Evolutionary conservation across 2,888 invertebrate species (phyloP).

Genomic region (Odontocerum albicorne): DNA sequence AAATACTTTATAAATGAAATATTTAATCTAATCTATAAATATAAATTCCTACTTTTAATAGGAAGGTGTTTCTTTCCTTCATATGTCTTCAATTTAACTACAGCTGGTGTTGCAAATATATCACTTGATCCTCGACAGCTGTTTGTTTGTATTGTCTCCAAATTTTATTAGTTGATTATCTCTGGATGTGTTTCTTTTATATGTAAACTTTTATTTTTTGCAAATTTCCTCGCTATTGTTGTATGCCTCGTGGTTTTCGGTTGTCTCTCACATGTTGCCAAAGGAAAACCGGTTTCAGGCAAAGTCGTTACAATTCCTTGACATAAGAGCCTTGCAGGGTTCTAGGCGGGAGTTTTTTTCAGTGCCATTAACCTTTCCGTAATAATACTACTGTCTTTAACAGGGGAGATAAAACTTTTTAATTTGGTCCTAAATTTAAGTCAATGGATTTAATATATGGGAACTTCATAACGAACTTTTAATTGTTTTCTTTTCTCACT

Average conservation of each 20-base stretch:
- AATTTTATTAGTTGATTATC: too few relatives aligned
- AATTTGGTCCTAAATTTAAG: background rate
- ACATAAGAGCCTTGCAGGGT: slow-evolving; percentile 16
- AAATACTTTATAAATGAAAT: too few relatives aligned
- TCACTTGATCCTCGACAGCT: too few relatives aligned
- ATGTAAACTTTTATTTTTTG: slow-evolving; percentile 16
- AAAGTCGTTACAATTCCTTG: slow-evolving; percentile 32
- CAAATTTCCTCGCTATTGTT: slow-evolving; percentile 19
- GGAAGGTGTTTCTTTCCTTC: too few relatives aligned
- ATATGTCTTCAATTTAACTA: too few relatives aligned
- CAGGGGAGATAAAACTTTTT: background rate
- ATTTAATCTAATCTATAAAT: too few relatives aligned
- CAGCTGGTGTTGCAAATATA: too few relatives aligned
- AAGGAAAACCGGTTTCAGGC: slow-evolving; percentile 30
- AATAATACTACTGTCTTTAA: slow-evolving; percentile 4
- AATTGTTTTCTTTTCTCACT: too few relatives aligned
- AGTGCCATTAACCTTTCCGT: slow-evolving; percentile 27
- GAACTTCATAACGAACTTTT: too few relatives aligned
- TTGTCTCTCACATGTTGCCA: slow-evolving; percentile 17
- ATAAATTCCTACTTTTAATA: too few relatives aligned
- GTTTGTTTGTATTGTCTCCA: too few relatives aligned
- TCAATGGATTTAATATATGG: slow-evolving; percentile 1
- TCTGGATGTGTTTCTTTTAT: background rate
- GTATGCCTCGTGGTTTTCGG: slow-evolving; percentile 27
- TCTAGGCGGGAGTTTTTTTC: slow-evolving; percentile 27